Evolutionary conservation across 1,140 invertebrate genomes (phyloP).

Genomic region (Belonocnema kinseyi): DNA sequence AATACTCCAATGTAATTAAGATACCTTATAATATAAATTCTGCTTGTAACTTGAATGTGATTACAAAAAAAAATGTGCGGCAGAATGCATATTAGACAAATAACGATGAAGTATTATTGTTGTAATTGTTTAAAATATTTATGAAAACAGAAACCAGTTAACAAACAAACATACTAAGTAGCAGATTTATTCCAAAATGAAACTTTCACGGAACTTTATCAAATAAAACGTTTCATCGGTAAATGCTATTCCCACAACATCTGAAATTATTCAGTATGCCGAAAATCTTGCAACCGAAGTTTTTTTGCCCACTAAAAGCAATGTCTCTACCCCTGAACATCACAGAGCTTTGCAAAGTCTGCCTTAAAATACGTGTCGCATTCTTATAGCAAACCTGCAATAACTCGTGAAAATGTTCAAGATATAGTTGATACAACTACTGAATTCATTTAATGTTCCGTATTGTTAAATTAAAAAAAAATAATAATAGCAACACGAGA

Average conservation of each 20-base stretch:
- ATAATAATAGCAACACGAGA: background rate
- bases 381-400: background rate
- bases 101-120: background rate
- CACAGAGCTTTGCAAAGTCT: background rate
- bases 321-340: background rate
- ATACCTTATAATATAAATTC: too few relatives aligned
- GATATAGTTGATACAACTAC: too few relatives aligned
- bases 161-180: background rate
- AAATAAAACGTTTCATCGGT: background rate
- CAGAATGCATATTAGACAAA: too few relatives aligned
- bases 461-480: background rate
- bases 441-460: background rate
- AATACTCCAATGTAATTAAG: too few relatives aligned
- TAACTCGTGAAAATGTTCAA: background rate
- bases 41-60: too few relatives aligned
- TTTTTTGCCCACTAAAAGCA: background rate
- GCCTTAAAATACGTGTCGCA: conserved; percentile 9
- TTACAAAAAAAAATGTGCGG: too few relatives aligned
- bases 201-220: background rate
- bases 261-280: background rate
- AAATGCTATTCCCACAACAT: background rate
- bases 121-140: too few relatives aligned
- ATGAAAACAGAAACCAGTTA: too few relatives aligned
- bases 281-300: background rate
- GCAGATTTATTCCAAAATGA: background rate